Evolutionary conservation across 2,113 vertebrate genomes (phyloP).

Genomic region (Anhinga rufa): DNA sequence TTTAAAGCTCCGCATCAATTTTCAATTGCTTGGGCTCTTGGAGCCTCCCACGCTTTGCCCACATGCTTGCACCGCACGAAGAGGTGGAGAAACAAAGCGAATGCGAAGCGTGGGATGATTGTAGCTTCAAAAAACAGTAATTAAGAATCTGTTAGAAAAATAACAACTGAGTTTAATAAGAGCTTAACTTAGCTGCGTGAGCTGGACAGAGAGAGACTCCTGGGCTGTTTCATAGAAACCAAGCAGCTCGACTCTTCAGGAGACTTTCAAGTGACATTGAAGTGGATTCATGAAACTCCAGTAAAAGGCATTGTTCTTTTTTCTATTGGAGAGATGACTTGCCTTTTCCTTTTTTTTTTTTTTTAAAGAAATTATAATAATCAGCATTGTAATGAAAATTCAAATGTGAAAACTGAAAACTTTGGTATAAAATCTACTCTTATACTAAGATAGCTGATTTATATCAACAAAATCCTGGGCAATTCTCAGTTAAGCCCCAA

Average conservation of each 20-base stretch:
- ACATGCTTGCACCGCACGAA: constrained; percentile 39
- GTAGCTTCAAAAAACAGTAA: constrained; percentile 60
- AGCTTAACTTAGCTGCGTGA: constrained; percentile 57
- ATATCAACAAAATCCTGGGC: background rate
- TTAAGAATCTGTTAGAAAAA: constrained; percentile 64
- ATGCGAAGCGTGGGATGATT: constrained; percentile 44
- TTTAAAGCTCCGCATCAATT: constrained; percentile 51
- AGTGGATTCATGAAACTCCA: constrained; percentile 33
- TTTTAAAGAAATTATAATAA: background rate
- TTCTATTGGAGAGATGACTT: background rate
- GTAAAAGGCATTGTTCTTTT: constrained; percentile 23
- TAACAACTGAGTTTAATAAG: constrained; percentile 60
- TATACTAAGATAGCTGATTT: background rate
- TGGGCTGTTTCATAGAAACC: constrained; percentile 19
- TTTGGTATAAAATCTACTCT: background rate
- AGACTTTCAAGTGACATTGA: constrained; percentile 46
- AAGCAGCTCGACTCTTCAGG: background rate
- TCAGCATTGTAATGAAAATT: background rate
- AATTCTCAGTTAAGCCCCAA: constrained; percentile 8
- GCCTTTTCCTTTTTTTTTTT: background rate
- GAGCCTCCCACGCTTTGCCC: constrained; percentile 65
- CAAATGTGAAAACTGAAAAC: background rate
- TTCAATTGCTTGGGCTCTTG: constrained; percentile 54
- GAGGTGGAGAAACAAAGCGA: constrained; percentile 60
- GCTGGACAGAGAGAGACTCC: constrained; percentile 37